phyloP scores from a whole-genome alignment of 1,140 invertebrate genomes.

The Zaprionus gabonicus region DNA sequence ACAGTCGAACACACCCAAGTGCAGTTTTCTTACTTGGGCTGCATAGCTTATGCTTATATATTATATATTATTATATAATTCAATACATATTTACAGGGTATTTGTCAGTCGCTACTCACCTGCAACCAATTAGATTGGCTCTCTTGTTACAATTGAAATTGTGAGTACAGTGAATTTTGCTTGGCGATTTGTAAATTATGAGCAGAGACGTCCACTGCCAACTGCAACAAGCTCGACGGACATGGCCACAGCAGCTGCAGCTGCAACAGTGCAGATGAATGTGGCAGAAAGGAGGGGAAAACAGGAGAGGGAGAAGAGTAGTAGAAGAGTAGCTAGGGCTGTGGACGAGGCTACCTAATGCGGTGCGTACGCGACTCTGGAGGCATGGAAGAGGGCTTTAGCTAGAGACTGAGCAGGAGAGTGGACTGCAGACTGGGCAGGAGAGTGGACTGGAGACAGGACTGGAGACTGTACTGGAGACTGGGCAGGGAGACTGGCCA shows the following conservation, averaged over 20 bases:
- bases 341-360: conserved; percentile 29
- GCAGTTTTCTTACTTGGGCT: too few species aligned
- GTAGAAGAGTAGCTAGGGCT: too few species aligned
- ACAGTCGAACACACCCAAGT: too few species aligned
- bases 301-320: neutral
- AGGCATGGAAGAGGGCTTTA: neutral
- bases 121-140: neutral
- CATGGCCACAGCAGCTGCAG: conserved; percentile 24
- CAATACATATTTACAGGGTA: neutral
- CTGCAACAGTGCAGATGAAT: conserved; percentile 17
- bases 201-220: conserved; percentile 48
- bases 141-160: conserved; percentile 27
- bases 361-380: conserved; percentile 13
- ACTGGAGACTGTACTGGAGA: neutral
- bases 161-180: conserved; percentile 26
- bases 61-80: too few species aligned
- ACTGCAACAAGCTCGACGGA: conserved; percentile 47
- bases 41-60: too few species aligned
- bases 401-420: neutral
- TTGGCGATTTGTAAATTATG: conserved; percentile 50
- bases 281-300: neutral
- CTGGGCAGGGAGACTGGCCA: conserved; percentile 2
- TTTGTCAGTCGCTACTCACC: neutral
- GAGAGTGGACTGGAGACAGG: neutral
- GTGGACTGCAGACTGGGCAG: neutral